Percentiles rank a stretch among this genome's conserved stretches.
These are phyloP conservation scores for Colletes gigas DNA, from an alignment of 1,140 invertebrate species.

Conservation along the genomic window DNA sequence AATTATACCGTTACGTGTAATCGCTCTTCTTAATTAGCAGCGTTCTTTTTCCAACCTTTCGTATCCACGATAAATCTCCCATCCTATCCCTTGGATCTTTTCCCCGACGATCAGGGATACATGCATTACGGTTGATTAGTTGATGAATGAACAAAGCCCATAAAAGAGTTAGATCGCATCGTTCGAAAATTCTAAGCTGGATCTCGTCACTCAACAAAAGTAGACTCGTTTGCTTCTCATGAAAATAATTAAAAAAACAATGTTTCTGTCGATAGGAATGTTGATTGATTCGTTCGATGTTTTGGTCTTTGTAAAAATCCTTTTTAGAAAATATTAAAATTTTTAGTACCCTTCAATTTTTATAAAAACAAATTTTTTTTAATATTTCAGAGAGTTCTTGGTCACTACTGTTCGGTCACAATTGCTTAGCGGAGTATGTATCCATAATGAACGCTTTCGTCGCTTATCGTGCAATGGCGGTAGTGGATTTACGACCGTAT, in stretches of 20 bases:
- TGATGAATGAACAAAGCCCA: neutral
- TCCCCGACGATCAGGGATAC: conserved; percentile 21
- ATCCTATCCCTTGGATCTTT: conserved; percentile 21
- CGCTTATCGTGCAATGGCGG: neutral
- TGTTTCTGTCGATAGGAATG: too few species aligned
- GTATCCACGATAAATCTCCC: conserved; percentile 43
- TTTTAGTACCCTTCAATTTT: too few species aligned
- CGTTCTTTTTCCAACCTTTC: conserved; percentile 22
- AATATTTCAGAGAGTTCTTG: too few species aligned
- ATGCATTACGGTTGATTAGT: conserved; percentile 52
- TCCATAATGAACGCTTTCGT: conserved; percentile 20
- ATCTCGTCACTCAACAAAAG: neutral
- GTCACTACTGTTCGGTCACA: neutral
- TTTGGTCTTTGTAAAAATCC: too few species aligned
- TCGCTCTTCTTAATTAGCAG: conserved; percentile 53
- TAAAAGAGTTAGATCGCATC: too few species aligned
- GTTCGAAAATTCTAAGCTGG: neutral
- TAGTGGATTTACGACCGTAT: conserved; percentile 20
- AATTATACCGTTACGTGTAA: conserved; percentile 61
- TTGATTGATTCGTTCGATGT: too few species aligned
- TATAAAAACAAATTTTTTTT: too few species aligned
- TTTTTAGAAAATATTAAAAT: too few species aligned
- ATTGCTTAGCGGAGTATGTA: neutral
- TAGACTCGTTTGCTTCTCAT: neutral
- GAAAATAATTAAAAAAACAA: neutral